These are phyloP conservation scores for Homarus americanus DNA, from an alignment of 1,140 invertebrate genomes.

Conservation along the genomic window DNA sequence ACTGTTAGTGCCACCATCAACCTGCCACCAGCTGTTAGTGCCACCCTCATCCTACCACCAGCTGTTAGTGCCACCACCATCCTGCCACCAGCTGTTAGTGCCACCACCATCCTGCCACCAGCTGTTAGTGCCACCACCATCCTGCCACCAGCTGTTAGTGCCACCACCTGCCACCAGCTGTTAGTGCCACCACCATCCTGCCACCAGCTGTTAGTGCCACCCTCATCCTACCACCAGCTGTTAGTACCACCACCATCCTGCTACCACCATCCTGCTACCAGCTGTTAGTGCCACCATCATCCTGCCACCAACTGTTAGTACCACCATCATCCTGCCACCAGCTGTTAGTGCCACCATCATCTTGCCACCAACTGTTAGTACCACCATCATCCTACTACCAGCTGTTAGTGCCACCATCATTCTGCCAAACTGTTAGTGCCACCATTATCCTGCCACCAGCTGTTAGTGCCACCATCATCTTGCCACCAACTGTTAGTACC, in stretches of 20 bases:
- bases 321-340: neutral
- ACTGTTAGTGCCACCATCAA: neutral
- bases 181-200: neutral
- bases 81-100: constrained; percentile 6
- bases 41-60: neutral
- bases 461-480: neutral
- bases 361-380: neutral
- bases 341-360: neutral
- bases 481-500: neutral
- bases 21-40: neutral
- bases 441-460: neutral
- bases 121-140: neutral
- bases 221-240: neutral
- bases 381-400: neutral
- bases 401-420: neutral
- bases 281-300: neutral
- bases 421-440: neutral
- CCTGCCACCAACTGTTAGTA: neutral
- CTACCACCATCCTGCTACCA: neutral
- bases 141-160: neutral
- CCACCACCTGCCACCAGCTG: neutral
- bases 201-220: constrained; percentile 4
- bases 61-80: neutral
- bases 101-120: neutral
- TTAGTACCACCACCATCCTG: neutral